Evolutionary conservation across 2,797 vertebrate species (phyloP).

Genomic region (Enteromius paludinosus): DNA sequence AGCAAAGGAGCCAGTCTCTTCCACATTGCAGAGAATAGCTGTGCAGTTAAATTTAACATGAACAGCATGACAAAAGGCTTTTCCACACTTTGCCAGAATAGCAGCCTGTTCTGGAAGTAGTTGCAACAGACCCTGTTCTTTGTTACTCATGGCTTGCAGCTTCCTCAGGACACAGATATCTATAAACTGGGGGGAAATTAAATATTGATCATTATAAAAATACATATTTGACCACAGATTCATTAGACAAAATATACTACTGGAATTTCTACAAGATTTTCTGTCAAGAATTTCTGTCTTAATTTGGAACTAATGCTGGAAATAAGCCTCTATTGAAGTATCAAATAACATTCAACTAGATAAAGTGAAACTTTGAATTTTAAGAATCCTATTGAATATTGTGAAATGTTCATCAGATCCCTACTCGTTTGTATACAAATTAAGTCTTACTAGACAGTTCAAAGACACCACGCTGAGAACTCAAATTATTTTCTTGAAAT

Average conservation of each 20-base stretch:
- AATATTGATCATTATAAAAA: neutral
- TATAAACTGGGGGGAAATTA: neutral
- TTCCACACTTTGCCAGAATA: slow-evolving; percentile 66
- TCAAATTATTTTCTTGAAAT: neutral
- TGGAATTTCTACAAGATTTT: neutral
- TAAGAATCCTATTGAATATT: neutral
- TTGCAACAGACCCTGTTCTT: slow-evolving; percentile 25
- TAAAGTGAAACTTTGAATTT: too few relatives aligned
- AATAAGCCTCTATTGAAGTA: neutral
- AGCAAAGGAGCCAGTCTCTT: neutral
- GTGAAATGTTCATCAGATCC: neutral
- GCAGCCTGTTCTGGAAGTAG: slow-evolving; percentile 59
- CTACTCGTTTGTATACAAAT: too few relatives aligned
- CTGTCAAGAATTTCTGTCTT: too few relatives aligned
- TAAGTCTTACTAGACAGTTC: neutral
- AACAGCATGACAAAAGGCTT: slow-evolving; percentile 67
- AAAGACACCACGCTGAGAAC: neutral
- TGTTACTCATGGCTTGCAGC: slow-evolving; percentile 47
- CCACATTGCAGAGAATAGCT: slow-evolving; percentile 58
- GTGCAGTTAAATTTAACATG: slow-evolving; percentile 78
- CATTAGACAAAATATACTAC: neutral
- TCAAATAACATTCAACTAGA: neutral
- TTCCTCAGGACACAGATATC: neutral
- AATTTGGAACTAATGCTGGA: neutral
- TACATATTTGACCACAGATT: neutral